These are phyloP conservation scores for Tiliacea aurago DNA, from an alignment of 2,888 invertebrate species.

Conservation along the genomic window DNA sequence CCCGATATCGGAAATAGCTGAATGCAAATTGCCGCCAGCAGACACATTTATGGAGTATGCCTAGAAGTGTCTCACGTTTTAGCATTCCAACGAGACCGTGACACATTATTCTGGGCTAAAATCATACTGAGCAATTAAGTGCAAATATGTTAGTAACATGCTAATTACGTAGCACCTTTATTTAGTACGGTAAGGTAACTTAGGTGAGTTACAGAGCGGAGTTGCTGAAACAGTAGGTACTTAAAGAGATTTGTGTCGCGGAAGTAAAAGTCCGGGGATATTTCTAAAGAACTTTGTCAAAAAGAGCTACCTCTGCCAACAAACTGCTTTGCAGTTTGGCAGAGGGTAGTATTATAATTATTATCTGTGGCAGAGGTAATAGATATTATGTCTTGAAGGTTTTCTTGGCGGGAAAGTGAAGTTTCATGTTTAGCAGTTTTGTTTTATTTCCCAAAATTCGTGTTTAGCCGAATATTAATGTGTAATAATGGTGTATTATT, in stretches of 20 bases:
- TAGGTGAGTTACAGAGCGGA: not conserved
- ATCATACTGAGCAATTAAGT: conserved; percentile 42
- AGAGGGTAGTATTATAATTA: too few relatives aligned
- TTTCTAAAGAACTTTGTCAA: not conserved
- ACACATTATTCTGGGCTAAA: conserved; percentile 44
- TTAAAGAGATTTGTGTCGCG: not conserved
- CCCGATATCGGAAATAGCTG: conserved; percentile 55
- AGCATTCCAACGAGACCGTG: conserved; percentile 50
- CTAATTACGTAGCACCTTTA: conserved; percentile 24
- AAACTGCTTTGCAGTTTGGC: too few relatives aligned
- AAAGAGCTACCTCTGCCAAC: too few relatives aligned
- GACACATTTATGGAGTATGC: conserved; percentile 48
- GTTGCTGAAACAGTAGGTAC: not conserved
- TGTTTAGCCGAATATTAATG: too few relatives aligned
- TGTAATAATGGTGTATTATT: too few relatives aligned
- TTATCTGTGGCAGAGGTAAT: too few relatives aligned
- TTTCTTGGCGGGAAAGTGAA: too few relatives aligned
- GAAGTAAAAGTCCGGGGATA: not conserved
- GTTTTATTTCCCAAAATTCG: too few relatives aligned
- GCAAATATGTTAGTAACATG: conserved; percentile 36
- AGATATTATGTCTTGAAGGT: too few relatives aligned
- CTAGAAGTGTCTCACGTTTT: conserved; percentile 48
- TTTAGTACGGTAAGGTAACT: too few relatives aligned
- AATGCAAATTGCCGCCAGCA: conserved; percentile 55
- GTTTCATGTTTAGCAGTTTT: too few relatives aligned